A percentile compares a stretch with the other conserved stretches of the same genome.
phyloP scores from a whole-genome alignment of 2,113 vertebrate species.

The Pollachius pollachius region DNA sequence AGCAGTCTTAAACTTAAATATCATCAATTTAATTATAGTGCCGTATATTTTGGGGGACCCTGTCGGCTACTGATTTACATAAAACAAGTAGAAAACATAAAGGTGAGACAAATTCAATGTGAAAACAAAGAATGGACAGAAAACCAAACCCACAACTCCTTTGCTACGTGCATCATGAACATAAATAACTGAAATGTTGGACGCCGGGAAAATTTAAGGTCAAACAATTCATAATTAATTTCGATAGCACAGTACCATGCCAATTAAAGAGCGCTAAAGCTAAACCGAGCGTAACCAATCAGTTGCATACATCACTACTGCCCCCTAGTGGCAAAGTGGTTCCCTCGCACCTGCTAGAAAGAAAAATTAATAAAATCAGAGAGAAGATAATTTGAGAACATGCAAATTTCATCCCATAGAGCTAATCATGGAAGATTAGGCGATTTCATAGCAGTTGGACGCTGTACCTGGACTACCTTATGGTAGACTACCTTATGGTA shows the following conservation, averaged over 20 bases:
- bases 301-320: neutral
- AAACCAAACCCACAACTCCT: too few species aligned
- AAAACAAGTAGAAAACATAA: too few species aligned
- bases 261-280: neutral
- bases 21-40: conserved; percentile 31
- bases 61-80: neutral
- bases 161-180: too few species aligned
- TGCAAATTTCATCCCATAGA: neutral
- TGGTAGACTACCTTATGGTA: too few species aligned
- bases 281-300: neutral
- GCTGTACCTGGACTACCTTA: too few species aligned
- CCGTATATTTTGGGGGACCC: neutral
- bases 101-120: too few species aligned
- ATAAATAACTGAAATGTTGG: too few species aligned
- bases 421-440: conserved; percentile 10
- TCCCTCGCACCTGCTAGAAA: neutral
- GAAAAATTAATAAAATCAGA: neutral
- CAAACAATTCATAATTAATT: too few species aligned
- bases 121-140: too few species aligned
- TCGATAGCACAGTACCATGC: too few species aligned
- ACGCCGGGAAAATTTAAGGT: too few species aligned
- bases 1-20: conserved; percentile 64
- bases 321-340: neutral
- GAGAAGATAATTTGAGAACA: neutral
- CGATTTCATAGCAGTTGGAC: neutral